phyloP scores from a whole-genome alignment of 2,113 vertebrate genomes.

The Apteryx owenii region DNA sequence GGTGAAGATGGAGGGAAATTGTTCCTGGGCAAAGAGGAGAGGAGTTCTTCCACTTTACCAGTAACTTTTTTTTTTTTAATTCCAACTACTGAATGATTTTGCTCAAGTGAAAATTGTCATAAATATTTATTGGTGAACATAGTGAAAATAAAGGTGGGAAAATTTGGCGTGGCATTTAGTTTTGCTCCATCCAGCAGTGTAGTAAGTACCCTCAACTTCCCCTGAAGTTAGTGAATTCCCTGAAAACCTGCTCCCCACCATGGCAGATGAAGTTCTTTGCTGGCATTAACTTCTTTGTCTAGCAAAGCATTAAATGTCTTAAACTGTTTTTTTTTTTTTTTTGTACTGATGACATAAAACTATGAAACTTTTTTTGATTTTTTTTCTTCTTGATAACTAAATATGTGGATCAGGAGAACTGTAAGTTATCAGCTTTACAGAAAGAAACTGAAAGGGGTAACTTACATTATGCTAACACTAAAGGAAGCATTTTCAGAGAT shows the following conservation, averaged over 20 bases:
- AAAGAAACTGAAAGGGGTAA: not conserved
- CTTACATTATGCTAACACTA: not conserved
- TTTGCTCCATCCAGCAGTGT: not conserved
- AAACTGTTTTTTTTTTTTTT: not conserved
- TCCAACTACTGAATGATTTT: not conserved
- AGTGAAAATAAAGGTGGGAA: not conserved
- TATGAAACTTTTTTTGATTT: not conserved
- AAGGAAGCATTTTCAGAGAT: not conserved
- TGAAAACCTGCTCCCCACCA: accelerated
- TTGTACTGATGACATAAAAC: not conserved
- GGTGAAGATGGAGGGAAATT: not conserved
- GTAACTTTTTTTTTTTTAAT: not conserved
- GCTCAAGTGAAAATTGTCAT: not conserved
- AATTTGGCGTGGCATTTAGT: not conserved
- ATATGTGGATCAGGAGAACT: not conserved
- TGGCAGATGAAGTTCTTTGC: not conserved
- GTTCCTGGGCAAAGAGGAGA: not conserved
- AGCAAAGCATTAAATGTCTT: not conserved
- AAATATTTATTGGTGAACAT: not conserved
- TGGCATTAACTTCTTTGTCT: accelerated
- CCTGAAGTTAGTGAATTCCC: not conserved
- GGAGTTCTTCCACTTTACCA: not conserved
- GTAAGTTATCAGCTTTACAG: not conserved
- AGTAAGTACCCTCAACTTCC: not conserved
- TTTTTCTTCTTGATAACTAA: not conserved